Percentiles rank a stretch among this genome's conserved stretches.
phyloP scores from a whole-genome alignment of 37 sponge, comb jelly and placozoan genomes.

The Dysidea cf. avara region DNA sequence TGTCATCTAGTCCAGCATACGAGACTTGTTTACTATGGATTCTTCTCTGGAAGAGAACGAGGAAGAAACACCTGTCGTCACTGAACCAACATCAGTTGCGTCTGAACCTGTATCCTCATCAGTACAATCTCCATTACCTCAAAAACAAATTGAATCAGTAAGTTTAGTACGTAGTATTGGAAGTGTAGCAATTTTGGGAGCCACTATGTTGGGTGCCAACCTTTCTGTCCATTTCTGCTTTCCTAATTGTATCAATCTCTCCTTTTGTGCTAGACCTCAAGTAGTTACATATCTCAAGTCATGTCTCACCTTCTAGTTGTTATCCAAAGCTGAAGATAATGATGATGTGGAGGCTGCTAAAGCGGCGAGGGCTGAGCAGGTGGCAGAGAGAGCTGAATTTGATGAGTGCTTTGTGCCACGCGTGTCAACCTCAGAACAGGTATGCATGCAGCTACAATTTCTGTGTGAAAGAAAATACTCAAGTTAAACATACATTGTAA shows the following conservation, averaged over 20 bases:
- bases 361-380: slow-evolving; percentile 80
- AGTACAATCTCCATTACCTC: slow-evolving; percentile 42
- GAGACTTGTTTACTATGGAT: slow-evolving; percentile 28
- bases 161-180: too few species aligned
- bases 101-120: neutral
- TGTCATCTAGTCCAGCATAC: neutral
- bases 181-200: too few species aligned
- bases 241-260: neutral
- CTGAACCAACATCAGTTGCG: neutral
- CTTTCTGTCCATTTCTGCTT: neutral
- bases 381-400: slow-evolving; percentile 92
- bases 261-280: too few species aligned
- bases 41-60: neutral
- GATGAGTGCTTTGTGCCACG: slow-evolving; percentile 67
- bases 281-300: too few species aligned
- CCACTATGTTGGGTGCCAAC: too few species aligned
- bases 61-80: too few species aligned
- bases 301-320: slow-evolving; percentile 31
- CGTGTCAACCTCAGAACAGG: neutral
- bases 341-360: slow-evolving; percentile 80
- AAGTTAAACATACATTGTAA: too few species aligned
- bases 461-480: neutral
- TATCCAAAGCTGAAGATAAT: slow-evolving; percentile 85
- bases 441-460: neutral
- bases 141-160: slow-evolving; percentile 74